These are phyloP conservation scores for Drosophila tanythrix DNA, from an alignment of 2,888 invertebrate genomes.

Conservation along the genomic window DNA sequence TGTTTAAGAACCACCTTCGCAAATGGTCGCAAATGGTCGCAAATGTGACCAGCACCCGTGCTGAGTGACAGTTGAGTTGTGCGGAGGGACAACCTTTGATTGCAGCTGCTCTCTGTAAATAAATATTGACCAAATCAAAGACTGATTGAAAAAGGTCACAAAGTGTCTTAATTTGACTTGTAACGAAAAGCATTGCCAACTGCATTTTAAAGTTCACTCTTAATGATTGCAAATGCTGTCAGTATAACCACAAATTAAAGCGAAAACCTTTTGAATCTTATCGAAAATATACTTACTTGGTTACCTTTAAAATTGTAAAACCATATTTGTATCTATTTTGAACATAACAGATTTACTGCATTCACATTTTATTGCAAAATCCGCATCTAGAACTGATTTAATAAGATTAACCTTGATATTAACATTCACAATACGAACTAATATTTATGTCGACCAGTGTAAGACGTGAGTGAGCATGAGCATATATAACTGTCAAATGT, in stretches of 20 bases:
- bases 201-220: constrained; percentile 15
- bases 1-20: constrained; percentile 20
- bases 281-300: background rate
- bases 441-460: constrained; percentile 31
- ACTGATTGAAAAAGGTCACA: constrained; percentile 56
- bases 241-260: background rate
- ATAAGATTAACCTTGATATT: constrained; percentile 14
- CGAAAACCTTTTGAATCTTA: background rate
- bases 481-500: constrained; percentile 1
- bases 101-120: constrained; percentile 67
- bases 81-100: constrained; percentile 47
- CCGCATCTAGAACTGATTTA: background rate
- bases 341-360: constrained; percentile 2
- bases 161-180: constrained; percentile 31
- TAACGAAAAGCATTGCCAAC: constrained; percentile 32
- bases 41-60: constrained; percentile 6
- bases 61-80: constrained; percentile 9
- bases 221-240: background rate
- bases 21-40: background rate
- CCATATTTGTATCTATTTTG: background rate
- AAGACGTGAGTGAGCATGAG: constrained; percentile 14
- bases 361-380: constrained; percentile 15
- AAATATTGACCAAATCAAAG: constrained; percentile 70
- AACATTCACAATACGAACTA: constrained; percentile 28
- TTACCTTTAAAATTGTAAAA: background rate